Percentiles rank a stretch among this genome's conserved stretches.
These are phyloP conservation scores for Nannoperca obscura DNA, from an alignment of 2,797 vertebrate species.

Conservation along the genomic window DNA sequence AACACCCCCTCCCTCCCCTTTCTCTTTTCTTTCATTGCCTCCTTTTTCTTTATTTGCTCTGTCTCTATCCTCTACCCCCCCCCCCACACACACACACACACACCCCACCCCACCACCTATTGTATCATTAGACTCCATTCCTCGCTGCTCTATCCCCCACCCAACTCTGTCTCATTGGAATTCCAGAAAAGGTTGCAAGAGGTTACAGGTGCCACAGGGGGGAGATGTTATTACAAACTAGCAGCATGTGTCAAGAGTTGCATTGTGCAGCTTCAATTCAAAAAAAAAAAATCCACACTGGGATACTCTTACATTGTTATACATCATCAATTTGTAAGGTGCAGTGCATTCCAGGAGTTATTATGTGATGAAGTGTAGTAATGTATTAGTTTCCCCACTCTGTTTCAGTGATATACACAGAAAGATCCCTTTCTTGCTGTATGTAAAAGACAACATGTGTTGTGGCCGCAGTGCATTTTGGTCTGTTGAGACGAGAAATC, in stretches of 20 bases:
- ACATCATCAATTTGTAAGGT: neutral
- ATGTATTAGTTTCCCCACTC: neutral
- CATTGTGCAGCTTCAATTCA: conserved; percentile 14
- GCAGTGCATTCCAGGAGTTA: conserved; percentile 9
- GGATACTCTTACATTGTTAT: neutral
- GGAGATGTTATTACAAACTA: conserved; percentile 21
- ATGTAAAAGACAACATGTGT: neutral
- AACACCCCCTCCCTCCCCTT: conserved; percentile 2
- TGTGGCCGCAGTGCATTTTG: neutral
- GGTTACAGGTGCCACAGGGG: conserved; percentile 66
- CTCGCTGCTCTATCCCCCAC: neutral
- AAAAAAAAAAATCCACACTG: conserved; percentile 2
- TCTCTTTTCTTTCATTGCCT: conserved; percentile 57
- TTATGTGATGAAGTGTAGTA: conserved; percentile 2
- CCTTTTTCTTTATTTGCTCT: conserved; percentile 61
- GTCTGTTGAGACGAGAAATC: neutral
- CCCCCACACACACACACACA: neutral
- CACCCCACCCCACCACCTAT: conserved; percentile 33
- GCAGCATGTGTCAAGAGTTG: neutral
- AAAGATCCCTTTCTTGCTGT: neutral
- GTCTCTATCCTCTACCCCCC: conserved; percentile 32
- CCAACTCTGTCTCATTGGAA: conserved; percentile 18
- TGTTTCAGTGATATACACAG: conserved; percentile 7
- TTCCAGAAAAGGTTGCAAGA: conserved; percentile 39
- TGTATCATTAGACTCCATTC: conserved; percentile 48